Evolutionary conservation across 2,797 vertebrate genomes (phyloP).

Genomic region (Phrynocephalus guinanensis): DNA sequence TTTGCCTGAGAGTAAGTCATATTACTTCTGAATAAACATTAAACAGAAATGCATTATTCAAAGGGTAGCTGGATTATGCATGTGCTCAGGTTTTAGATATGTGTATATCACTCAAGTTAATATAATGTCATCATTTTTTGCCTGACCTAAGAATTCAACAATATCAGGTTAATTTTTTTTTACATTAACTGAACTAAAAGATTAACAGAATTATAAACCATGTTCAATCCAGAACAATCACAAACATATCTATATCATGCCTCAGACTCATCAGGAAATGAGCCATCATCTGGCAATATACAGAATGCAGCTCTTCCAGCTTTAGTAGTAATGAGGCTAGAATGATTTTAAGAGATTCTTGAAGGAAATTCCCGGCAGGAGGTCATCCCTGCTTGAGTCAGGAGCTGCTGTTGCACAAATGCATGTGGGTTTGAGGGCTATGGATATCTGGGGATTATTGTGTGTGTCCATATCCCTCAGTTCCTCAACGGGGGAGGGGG

Average conservation of each 20-base stretch:
- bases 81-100: neutral
- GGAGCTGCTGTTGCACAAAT: too few relatives aligned
- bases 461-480: too few relatives aligned
- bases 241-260: neutral
- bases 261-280: neutral
- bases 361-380: too few relatives aligned
- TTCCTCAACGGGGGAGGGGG: too few relatives aligned
- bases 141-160: slow-evolving; percentile 61
- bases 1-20: neutral
- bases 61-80: too few relatives aligned
- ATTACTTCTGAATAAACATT: neutral
- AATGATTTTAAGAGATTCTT: neutral
- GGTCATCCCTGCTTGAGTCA: too few relatives aligned
- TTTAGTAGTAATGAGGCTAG: neutral
- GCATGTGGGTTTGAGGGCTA: too few relatives aligned
- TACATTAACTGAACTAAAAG: neutral
- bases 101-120: neutral
- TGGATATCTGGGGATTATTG: too few relatives aligned
- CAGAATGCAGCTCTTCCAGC: slow-evolving; percentile 69
- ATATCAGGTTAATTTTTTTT: slow-evolving; percentile 68
- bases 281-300: slow-evolving; percentile 54
- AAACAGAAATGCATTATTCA: too few relatives aligned
- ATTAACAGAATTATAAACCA: neutral
- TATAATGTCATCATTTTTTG: slow-evolving; percentile 28
- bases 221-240: neutral